Evolutionary conservation across 2,797 vertebrate species (phyloP).

Genomic region (Hylomyscus alleni): DNA sequence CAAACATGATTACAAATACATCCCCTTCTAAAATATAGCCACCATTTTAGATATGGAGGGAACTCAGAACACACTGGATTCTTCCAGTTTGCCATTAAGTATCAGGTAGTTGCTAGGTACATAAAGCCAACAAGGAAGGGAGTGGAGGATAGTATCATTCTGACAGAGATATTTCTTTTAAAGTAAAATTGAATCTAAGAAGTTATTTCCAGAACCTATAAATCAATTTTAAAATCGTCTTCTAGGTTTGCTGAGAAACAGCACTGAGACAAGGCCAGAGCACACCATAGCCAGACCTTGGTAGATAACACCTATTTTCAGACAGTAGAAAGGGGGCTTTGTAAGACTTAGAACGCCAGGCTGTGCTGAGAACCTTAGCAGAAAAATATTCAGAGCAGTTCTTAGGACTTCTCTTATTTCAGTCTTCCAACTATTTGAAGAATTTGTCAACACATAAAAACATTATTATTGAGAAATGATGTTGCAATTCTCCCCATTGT

Average conservation of each 20-base stretch:
- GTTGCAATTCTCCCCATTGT: background rate
- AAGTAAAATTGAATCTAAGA: background rate
- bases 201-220: conserved; percentile 9
- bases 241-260: background rate
- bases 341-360: background rate
- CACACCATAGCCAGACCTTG: background rate
- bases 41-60: background rate
- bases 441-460: background rate
- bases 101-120: background rate
- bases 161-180: background rate
- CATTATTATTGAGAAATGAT: background rate
- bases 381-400: background rate
- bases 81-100: background rate
- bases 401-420: background rate
- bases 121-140: background rate
- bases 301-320: background rate
- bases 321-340: background rate
- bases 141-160: background rate
- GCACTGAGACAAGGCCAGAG: background rate
- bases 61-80: background rate
- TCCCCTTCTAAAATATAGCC: background rate
- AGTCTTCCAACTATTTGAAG: background rate
- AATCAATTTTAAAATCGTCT: background rate
- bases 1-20: background rate
- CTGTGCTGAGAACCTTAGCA: background rate